A percentile compares a stretch with the other conserved stretches of the same genome.
Conservation (phyloP, 2,888 invertebrate species). For the Machimus rusticus region DNA sequence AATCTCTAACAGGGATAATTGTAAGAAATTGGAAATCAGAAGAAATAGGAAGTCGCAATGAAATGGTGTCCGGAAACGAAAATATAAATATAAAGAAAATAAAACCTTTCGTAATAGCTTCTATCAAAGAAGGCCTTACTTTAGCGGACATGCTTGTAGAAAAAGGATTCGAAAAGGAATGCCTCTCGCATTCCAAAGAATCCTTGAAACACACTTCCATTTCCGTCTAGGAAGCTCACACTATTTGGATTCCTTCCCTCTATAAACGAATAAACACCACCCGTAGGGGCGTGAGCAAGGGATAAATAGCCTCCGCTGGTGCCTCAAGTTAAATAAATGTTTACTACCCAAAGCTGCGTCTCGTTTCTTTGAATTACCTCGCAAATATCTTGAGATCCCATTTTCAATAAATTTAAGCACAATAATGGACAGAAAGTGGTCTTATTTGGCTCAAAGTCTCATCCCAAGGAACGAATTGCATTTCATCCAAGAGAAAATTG, state of each 20-base stretch:
- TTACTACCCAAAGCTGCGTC: neutral
- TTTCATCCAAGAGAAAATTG: neutral
- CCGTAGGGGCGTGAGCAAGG: neutral
- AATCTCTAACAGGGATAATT: too few relatives aligned
- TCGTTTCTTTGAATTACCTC: conserved; percentile 15
- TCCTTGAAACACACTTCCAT: too few relatives aligned
- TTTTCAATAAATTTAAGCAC: conserved; percentile 22
- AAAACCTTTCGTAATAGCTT: neutral
- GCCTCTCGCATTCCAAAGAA: too few relatives aligned
- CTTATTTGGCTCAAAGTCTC: conserved; percentile 3
- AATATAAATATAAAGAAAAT: neutral
- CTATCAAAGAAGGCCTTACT: too few relatives aligned
- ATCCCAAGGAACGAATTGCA: neutral
- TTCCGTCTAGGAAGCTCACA: too few relatives aligned
- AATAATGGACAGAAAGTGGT: conserved; percentile 15
- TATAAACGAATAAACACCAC: neutral
- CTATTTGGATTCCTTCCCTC: neutral
- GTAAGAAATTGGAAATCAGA: too few relatives aligned
- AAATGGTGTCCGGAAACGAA: too few relatives aligned
- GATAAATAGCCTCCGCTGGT: neutral
- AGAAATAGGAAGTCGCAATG: too few relatives aligned
- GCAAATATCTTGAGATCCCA: conserved; percentile 21
- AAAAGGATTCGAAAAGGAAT: too few relatives aligned
- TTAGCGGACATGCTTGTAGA: too few relatives aligned
- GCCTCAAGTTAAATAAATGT: neutral